Conservation (phyloP, 35 echinoderm and acorn worm species). For the Anneissia japonica region DNA sequence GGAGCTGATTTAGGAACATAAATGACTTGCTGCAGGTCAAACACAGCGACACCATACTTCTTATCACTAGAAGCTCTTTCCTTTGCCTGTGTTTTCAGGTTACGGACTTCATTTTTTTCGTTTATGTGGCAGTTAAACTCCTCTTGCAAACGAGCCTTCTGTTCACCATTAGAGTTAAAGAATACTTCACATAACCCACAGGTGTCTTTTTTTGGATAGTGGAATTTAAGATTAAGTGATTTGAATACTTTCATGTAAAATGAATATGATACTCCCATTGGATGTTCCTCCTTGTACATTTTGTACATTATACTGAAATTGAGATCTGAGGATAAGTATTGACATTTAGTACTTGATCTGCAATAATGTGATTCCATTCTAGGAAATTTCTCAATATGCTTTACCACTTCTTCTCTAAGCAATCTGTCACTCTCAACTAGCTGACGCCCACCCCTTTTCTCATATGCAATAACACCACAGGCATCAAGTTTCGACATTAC, state of each 20-base stretch:
- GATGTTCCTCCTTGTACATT: slow-evolving; percentile 20
- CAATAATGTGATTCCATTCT: slow-evolving; percentile 59
- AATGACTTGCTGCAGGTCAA: slow-evolving; percentile 70
- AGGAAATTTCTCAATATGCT: slow-evolving; percentile 58
- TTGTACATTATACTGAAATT: slow-evolving; percentile 38
- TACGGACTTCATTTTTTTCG: slow-evolving; percentile 34
- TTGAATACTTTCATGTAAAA: slow-evolving; percentile 24
- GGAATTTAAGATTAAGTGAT: slow-evolving; percentile 45
- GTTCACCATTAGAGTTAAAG: not conserved
- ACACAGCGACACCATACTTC: not conserved
- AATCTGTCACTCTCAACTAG: not conserved
- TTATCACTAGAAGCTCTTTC: not conserved
- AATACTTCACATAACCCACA: slow-evolving; percentile 55
- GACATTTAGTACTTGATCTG: slow-evolving; percentile 1
- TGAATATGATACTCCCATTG: not conserved
- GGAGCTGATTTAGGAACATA: slow-evolving; percentile 47
- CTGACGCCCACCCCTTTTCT: slow-evolving; percentile 31
- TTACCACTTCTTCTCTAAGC: slow-evolving; percentile 18
- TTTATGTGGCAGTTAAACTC: slow-evolving; percentile 3
- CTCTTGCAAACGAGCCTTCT: not conserved
- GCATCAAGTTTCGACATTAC: too few relatives aligned
- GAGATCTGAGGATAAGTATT: slow-evolving; percentile 47
- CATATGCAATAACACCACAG: slow-evolving; percentile 14
- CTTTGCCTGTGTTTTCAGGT: slow-evolving; percentile 12
- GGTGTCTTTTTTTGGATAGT: slow-evolving; percentile 49